phyloP scores from a whole-genome alignment of 30 jellyfish, hydroid and myxozoan genomes.

The Hydra vulgaris region DNA sequence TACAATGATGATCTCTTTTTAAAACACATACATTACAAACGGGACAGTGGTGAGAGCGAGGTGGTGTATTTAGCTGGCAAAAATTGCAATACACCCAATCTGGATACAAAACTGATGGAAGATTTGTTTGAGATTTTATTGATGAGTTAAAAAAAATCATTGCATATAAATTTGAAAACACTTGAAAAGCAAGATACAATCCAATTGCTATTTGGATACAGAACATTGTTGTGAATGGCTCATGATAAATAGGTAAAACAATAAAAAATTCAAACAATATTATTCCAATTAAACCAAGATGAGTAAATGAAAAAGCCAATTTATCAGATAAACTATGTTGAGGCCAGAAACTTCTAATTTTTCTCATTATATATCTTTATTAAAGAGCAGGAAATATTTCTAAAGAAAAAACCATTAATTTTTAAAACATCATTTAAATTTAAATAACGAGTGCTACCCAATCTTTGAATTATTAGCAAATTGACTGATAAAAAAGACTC shows the following conservation, averaged over 20 bases:
- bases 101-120: constrained; percentile 71
- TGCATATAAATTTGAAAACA: constrained; percentile 48
- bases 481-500: no score
- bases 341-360: constrained; percentile 19
- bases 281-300: constrained; percentile 60
- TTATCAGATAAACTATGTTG: constrained; percentile 38
- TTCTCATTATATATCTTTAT: not conserved
- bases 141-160: constrained; percentile 60
- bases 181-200: constrained; percentile 46
- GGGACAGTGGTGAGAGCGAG: constrained; percentile 87
- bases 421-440: no score
- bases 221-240: constrained; percentile 53
- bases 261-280: constrained; percentile 48
- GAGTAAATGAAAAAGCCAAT: constrained; percentile 73
- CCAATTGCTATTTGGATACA: constrained; percentile 41
- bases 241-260: constrained; percentile 67
- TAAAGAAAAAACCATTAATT: no score
- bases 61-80: constrained; percentile 91
- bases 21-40: constrained; percentile 71
- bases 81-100: constrained; percentile 80
- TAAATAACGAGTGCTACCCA: no score
- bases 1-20: constrained; percentile 86
- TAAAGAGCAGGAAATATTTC: no score
- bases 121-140: constrained; percentile 26
- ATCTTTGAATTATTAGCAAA: no score